Evolutionary conservation across 2,888 invertebrate genomes (phyloP).

Genomic region (Eupithecia dodoneata): DNA sequence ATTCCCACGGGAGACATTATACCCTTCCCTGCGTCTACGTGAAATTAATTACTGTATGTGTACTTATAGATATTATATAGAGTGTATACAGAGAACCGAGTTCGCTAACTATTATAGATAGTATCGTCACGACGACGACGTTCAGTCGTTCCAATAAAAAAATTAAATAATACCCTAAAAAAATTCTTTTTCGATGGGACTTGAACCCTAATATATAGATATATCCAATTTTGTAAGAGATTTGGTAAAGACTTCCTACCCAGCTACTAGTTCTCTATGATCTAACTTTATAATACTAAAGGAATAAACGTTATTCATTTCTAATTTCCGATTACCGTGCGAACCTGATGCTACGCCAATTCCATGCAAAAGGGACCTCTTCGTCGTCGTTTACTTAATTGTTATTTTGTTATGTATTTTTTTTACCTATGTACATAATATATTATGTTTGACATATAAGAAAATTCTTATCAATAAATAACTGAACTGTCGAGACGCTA

Average conservation of each 20-base stretch:
- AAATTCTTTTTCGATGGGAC: too few relatives aligned
- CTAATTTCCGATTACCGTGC: background rate
- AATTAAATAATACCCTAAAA: too few relatives aligned
- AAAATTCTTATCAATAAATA: too few relatives aligned
- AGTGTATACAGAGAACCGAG: background rate
- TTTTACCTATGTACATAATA: too few relatives aligned
- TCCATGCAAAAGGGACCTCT: background rate
- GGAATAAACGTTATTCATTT: background rate
- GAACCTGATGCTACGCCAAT: background rate
- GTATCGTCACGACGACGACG: background rate
- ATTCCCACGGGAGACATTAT: conserved; percentile 32
- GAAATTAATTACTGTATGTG: conserved; percentile 41
- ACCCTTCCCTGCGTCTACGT: conserved; percentile 38
- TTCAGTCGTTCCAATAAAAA: background rate
- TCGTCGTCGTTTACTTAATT: background rate
- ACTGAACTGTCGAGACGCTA: background rate
- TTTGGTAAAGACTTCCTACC: background rate
- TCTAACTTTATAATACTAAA: background rate
- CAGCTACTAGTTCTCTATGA: background rate
- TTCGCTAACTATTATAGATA: background rate
- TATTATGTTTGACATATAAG: too few relatives aligned
- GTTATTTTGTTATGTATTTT: too few relatives aligned
- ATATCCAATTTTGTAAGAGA: background rate
- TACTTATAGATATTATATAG: conserved; percentile 15
- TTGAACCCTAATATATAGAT: too few relatives aligned